These are phyloP conservation scores for Ametastegia equiseti DNA, from an alignment of 2,888 invertebrate genomes.

Conservation along the genomic window DNA sequence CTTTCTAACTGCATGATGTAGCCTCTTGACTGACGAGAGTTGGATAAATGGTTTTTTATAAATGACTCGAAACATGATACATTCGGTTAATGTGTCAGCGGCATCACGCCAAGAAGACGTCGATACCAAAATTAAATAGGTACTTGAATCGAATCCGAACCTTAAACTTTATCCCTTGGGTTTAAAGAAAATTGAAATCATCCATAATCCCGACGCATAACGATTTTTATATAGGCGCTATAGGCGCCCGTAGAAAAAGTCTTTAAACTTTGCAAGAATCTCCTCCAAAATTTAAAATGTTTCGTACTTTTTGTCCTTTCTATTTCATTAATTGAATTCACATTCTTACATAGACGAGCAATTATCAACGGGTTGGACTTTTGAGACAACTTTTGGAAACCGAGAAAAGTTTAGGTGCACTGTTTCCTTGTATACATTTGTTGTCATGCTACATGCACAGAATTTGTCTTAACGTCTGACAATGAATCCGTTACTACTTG, in stretches of 20 bases:
- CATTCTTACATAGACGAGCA: background rate
- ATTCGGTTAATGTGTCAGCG: background rate
- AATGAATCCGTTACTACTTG: background rate
- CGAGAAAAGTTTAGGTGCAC: background rate
- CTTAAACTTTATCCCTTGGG: background rate
- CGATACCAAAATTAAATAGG: constrained; percentile 14
- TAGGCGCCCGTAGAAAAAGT: background rate
- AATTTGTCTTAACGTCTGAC: background rate
- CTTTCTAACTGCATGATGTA: background rate
- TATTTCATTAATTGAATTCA: background rate
- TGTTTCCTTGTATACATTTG: background rate
- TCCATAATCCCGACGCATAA: background rate
- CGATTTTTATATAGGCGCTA: background rate
- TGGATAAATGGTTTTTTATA: background rate
- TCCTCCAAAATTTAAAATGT: background rate
- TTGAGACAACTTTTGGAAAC: background rate
- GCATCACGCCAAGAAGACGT: constrained; percentile 19
- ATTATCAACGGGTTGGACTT: background rate
- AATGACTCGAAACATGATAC: constrained; percentile 13
- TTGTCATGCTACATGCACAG: background rate
- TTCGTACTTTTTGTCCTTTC: background rate
- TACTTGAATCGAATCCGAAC: background rate
- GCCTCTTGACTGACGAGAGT: background rate
- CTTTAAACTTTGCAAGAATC: background rate
- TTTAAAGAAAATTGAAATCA: background rate